Evolutionary conservation across 1,140 invertebrate species (phyloP), one percentile per base, ranked within the genome.

Genomic region (Papilio dardanus): DNA sequence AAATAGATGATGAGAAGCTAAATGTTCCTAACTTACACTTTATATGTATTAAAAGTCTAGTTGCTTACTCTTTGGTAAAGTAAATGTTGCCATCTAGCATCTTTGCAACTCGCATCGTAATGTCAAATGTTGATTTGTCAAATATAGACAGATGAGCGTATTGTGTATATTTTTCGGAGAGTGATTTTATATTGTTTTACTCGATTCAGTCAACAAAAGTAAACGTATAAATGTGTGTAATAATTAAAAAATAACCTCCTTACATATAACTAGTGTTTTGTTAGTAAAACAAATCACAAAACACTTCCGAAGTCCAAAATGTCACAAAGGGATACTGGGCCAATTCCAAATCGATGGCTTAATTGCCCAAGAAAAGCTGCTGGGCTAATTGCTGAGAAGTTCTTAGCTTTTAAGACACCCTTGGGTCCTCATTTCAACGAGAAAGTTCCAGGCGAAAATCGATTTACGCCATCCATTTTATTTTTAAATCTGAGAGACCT

Each of bases 401-500:
- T 98, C 87, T 86, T 99, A 37, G 97, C 98, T 0, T 99, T 99
- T 84, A 99, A 99, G 91, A 99, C 98, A 10, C 98, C 98, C 2
- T 93, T 99, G 0, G 96, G 96, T 77, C 90, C 94, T 1, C 94
- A 94, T 68, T 99, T 96, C 88, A 95, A 99, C 90, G 94, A 95
- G 62, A 95, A 97, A 93, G 96, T 99, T 71, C 96, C 97, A 28
- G 95, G 96, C 77, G 95, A 96, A 82, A 96, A 95, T 92, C 94
- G 96, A 10, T 99, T 99, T 92, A 95, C 95, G n/a, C 95, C 98
- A 1, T 95, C 96, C 65, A 98, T 99, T 97, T 89, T 99, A 16
- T 96, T 98, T 77, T 92, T 95, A 28, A 95, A 95, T 21, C 95
- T 96, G 81, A 96, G 96, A 88, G 95, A 93, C 35, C 94, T 96